Evolutionary conservation across 1,140 invertebrate species (phyloP).

Genomic region (Alviniconcha marisindica): DNA sequence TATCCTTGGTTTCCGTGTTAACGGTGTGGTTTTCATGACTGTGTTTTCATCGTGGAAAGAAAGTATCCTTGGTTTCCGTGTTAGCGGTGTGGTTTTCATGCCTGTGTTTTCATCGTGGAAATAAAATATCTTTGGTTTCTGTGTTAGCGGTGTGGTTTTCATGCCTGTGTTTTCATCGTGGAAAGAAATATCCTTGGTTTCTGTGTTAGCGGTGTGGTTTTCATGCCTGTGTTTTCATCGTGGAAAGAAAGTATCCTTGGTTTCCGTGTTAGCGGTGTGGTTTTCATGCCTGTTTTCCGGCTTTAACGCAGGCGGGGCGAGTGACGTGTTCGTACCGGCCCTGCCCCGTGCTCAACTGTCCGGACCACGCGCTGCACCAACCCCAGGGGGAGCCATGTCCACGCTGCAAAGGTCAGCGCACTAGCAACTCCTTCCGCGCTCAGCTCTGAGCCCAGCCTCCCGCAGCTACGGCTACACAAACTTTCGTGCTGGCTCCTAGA

Average conservation of each 20-base stretch:
- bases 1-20: no score
- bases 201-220: not conserved
- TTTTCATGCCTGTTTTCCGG: not conserved
- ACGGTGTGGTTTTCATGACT: no score
- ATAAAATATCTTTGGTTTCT: not conserved
- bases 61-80: no score
- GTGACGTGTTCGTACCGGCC: not conserved
- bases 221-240: not conserved
- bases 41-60: no score
- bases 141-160: not conserved
- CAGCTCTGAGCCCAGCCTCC: no score
- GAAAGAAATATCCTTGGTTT: not conserved
- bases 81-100: no score
- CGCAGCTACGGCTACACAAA: no score
- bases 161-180: not conserved
- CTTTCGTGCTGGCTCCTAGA: no score
- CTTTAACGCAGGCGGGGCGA: not conserved
- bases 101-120: no score
- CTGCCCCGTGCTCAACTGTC: constrained; percentile 16
- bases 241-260: no score
- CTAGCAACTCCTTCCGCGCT: not conserved
- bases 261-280: no score
- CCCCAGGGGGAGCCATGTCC: not conserved
- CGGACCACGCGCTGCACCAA: not conserved
- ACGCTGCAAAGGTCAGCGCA: constrained; percentile 10